Conservation (phyloP, 2,888 invertebrate species). For the Chironomus tentans region DNA sequence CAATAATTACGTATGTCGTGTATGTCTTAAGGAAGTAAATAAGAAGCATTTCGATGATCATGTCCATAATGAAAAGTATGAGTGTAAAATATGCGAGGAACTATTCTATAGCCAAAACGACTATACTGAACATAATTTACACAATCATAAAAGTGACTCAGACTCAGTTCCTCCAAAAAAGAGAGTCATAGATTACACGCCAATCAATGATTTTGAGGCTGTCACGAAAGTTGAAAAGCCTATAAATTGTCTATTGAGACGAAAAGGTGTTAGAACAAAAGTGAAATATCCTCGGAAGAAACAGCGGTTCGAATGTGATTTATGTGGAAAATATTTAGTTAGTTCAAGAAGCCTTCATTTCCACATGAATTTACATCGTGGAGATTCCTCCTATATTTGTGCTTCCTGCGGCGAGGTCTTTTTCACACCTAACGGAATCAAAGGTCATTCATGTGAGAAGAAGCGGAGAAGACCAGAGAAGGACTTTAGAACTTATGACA, state of each 20-base stretch:
- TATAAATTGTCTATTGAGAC: neutral
- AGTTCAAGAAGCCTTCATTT: neutral
- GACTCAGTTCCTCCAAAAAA: no score
- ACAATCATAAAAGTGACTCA: no score
- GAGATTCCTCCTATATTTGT: neutral
- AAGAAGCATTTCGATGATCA: constrained; percentile 3
- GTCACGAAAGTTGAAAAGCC: neutral
- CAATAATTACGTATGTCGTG: constrained; percentile 12
- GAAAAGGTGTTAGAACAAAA: neutral
- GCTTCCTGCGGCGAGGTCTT: constrained; percentile 1
- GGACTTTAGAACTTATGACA: constrained; percentile 11
- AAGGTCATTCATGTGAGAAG: constrained; percentile 15
- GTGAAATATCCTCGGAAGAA: neutral
- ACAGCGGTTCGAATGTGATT: constrained; percentile 10
- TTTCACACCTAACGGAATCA: constrained; percentile 5
- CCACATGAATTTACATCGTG: neutral
- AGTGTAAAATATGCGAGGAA: neutral
- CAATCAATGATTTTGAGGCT: neutral
- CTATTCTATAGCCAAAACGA: neutral
- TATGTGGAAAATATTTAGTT: constrained; percentile 12
- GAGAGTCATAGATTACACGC: no score
- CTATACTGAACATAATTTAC: neutral
- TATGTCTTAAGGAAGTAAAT: constrained; percentile 3
- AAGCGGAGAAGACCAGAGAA: constrained; percentile 1
- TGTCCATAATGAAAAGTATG: neutral